Base-by-base conservation (phyloP, 2,888 invertebrate species). In the Leucoma salicis region DNA sequence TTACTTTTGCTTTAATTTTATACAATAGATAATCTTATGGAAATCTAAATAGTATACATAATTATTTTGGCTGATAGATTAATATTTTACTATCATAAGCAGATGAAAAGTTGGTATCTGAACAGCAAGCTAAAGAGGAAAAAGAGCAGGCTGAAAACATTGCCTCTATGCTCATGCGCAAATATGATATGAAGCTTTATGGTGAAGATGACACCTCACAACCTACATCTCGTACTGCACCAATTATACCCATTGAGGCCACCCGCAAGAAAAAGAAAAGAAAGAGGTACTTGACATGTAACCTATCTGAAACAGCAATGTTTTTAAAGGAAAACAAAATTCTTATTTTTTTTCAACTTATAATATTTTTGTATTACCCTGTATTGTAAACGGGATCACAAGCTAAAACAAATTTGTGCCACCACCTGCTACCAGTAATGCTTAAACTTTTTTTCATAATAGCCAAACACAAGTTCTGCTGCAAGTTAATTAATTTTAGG, bases 131-230 rank as follows among this genome's bases (percentile, higher is more conserved):
- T 14, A 82, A 74, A 57, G 84, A 80, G 37, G 85, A 84, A 49
- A 77, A 76, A 42, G 77, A 82, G 46, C 78, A 78, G 35, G 78
- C 82, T 11, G 80, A 81, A 53, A 74, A 64, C 41, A 66, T 82
- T 51, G 74, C 74, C 7, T 56, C 71, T 4, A 74, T 86, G 66
- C 50, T 87, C 47, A 73, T 88, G 70, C 70, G 65, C 2, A 82
- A 74, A 36, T 87, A 85, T 54, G 87, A 85, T 40, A 49, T 64
- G 12, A 86, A 83, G 52, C 51, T 86, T 16, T 79, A 72, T 42
- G 84, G 75, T n/a, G 88, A 87, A 63, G 89, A 90, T 57, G 85
- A 90, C 41, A 87, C 86, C 1, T 87, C 88, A 14, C 88, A 87
- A 50, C 86, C 87, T n/a, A 82, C 81, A 7, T 85, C 86, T 5